Evolutionary conservation across 2,888 invertebrate genomes (phyloP).

Genomic region (Drosophila mayaguana): DNA sequence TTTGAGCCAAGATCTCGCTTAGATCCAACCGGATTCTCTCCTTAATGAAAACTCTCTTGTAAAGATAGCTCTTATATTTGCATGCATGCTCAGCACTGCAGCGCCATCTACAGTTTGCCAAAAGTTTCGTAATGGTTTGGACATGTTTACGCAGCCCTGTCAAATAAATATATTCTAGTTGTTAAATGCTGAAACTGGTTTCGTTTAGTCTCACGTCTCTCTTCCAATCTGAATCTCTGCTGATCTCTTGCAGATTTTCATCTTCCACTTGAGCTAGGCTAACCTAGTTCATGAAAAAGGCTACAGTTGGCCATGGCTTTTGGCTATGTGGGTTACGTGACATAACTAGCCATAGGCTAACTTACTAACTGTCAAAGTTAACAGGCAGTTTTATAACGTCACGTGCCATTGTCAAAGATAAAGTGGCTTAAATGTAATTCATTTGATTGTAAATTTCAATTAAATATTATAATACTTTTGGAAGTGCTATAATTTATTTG

Average conservation of each 20-base stretch:
- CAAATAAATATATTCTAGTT: slow-evolving; percentile 7
- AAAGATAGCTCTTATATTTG: background rate
- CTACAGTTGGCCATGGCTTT: background rate
- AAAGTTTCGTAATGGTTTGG: slow-evolving; percentile 3
- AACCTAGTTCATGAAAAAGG: background rate
- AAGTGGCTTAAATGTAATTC: background rate
- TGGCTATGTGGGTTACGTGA: background rate
- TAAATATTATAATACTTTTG: too few relatives aligned
- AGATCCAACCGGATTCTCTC: background rate
- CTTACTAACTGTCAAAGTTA: background rate
- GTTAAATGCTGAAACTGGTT: slow-evolving; percentile 27
- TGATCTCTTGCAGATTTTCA: slow-evolving; percentile 24
- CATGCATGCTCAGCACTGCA: background rate
- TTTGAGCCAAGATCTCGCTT: too few relatives aligned
- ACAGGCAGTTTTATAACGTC: background rate
- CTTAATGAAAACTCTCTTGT: too few relatives aligned
- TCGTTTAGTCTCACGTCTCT: slow-evolving; percentile 5
- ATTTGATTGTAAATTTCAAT: background rate
- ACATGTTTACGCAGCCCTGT: background rate
- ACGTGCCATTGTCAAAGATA: background rate
- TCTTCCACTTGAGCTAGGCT: background rate
- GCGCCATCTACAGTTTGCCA: slow-evolving; percentile 10
- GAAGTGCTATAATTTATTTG: too few relatives aligned
- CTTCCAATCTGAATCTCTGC: slow-evolving; percentile 4
- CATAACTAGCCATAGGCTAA: background rate